Percentiles rank a stretch among this genome's conserved stretches.
Conservation (phyloP, 2,888 invertebrate species). For the Piscicola geometra region DNA sequence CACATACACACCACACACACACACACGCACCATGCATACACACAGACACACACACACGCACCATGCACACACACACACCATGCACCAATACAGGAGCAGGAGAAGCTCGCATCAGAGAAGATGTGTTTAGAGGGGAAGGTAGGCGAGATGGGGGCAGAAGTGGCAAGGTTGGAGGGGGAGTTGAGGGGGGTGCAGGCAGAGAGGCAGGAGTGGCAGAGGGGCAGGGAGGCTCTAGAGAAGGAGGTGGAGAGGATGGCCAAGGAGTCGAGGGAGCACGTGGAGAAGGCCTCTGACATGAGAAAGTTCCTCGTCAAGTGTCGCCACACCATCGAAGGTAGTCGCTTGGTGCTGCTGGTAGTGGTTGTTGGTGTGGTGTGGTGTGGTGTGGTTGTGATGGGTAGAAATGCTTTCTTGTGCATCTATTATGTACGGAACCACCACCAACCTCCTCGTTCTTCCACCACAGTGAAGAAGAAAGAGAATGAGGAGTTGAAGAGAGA, state of each 20-base stretch:
- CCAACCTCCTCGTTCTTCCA: too few species aligned
- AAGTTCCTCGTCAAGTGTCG: slow-evolving; percentile 18
- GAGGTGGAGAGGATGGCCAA: slow-evolving; percentile 45
- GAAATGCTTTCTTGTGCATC: too few species aligned
- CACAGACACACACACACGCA: too few species aligned
- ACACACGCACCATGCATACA: too few species aligned
- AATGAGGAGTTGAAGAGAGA: background rate
- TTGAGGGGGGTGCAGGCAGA: slow-evolving; percentile 12
- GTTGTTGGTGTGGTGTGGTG: too few species aligned
- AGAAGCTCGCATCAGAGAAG: slow-evolving; percentile 14
- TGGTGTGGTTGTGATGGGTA: too few species aligned
- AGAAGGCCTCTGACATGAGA: slow-evolving; percentile 19
- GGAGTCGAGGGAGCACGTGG: slow-evolving; percentile 47
- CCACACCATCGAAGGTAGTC: background rate
- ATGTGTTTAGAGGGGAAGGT: background rate
- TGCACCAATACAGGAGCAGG: background rate
- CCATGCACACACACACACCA: too few species aligned
- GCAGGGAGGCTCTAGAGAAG: background rate
- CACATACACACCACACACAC: too few species aligned
- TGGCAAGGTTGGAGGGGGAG: slow-evolving; percentile 30
- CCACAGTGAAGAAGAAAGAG: slow-evolving; percentile 12
- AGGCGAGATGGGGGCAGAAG: slow-evolving; percentile 20
- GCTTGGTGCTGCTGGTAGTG: too few species aligned
- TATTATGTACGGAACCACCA: too few species aligned
- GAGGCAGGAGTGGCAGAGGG: too few species aligned